Conservation (phyloP, 2,888 invertebrate species). For the Merodon equestris region DNA sequence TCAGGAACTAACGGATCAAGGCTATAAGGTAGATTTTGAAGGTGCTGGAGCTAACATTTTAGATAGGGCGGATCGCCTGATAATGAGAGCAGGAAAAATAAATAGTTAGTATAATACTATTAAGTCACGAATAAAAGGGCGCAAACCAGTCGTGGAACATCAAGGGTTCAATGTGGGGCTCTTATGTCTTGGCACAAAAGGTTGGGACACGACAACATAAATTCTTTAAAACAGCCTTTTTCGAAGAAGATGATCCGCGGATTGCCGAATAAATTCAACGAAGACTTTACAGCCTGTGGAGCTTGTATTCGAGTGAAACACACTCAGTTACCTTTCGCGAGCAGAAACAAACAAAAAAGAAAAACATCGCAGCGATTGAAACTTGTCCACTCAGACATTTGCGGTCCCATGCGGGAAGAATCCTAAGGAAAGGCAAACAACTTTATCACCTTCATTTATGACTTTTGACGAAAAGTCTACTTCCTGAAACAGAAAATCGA, state of each 20-base stretch:
- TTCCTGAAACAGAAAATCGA: no score
- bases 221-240: background rate
- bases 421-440: constrained; percentile 18
- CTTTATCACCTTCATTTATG: constrained; percentile 8
- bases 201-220: background rate
- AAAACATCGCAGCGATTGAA: constrained; percentile 14
- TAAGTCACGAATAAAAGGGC: background rate
- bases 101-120: background rate
- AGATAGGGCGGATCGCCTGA: background rate
- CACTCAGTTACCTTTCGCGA: background rate
- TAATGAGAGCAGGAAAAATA: background rate
- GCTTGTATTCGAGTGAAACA: constrained; percentile 7
- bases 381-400: constrained; percentile 20
- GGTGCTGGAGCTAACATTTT: background rate
- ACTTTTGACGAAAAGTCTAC: no score
- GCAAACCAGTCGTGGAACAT: background rate
- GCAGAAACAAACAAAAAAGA: constrained; percentile 2
- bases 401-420: constrained; percentile 13
- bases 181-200: background rate
- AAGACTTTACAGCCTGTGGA: constrained; percentile 1
- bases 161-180: background rate
- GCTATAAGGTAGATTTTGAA: background rate
- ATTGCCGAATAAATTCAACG: no score
- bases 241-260: background rate
- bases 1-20: background rate